Conservation (phyloP, 2,797 vertebrate genomes). For the Moxostoma hubbsi region DNA sequence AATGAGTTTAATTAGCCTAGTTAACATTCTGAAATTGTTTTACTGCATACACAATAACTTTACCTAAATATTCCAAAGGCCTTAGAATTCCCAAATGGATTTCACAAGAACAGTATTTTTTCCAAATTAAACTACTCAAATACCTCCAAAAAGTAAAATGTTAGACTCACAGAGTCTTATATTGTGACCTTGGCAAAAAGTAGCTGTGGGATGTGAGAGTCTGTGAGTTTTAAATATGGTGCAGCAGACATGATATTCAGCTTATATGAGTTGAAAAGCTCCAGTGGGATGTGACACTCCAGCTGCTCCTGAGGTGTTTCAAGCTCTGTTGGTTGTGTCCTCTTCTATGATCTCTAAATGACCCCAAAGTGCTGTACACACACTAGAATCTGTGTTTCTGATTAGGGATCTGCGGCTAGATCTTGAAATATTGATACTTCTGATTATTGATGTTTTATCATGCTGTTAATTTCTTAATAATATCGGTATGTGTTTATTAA, state of each 20-base stretch:
- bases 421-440: background rate
- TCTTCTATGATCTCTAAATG: slow-evolving; percentile 21
- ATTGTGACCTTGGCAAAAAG: slow-evolving; percentile 20
- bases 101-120: background rate
- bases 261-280: slow-evolving; percentile 45
- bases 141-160: background rate
- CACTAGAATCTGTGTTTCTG: background rate
- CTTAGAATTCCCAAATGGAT: background rate
- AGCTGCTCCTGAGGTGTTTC: slow-evolving; percentile 31
- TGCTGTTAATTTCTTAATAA: too few relatives aligned
- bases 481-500: too few relatives aligned
- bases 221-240: slow-evolving; percentile 15
- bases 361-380: slow-evolving; percentile 11
- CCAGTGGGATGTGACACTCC: slow-evolving; percentile 36
- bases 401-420: background rate
- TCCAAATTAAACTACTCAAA: background rate
- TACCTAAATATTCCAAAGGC: slow-evolving; percentile 24
- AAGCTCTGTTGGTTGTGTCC: slow-evolving; percentile 29
- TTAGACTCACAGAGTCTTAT: background rate
- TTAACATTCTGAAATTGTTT: slow-evolving; percentile 41
- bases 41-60: slow-evolving; percentile 15
- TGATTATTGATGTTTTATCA: background rate
- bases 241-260: slow-evolving; percentile 43
- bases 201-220: slow-evolving; percentile 7
- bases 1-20: slow-evolving; percentile 52